A percentile compares a stretch with the other conserved stretches of the same genome.
Evolutionary conservation across 2,797 vertebrate genomes (phyloP).

Genomic region (Tamandua tetradactyla): DNA sequence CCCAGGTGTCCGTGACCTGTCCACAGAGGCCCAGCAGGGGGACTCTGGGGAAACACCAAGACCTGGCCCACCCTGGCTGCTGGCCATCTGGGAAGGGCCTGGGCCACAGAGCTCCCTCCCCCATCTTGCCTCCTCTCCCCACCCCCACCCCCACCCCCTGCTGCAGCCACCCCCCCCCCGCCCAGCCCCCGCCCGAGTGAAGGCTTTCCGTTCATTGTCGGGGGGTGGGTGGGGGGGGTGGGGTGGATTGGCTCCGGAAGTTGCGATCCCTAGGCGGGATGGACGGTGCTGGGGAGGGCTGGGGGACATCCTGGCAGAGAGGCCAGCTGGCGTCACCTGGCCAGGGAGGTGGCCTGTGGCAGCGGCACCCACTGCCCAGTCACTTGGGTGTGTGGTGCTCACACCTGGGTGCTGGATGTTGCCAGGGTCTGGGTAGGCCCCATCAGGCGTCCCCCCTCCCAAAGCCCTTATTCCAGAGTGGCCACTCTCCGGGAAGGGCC

Average conservation of each 20-base stretch:
- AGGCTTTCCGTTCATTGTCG: conserved; percentile 67
- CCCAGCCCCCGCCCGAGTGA: too few relatives aligned
- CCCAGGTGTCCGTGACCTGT: neutral
- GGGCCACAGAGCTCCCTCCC: too few relatives aligned
- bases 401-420: too few relatives aligned
- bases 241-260: conserved; percentile 58
- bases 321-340: neutral
- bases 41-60: neutral
- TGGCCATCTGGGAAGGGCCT: accelerated
- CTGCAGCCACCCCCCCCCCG: too few relatives aligned
- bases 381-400: neutral
- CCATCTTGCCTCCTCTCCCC: too few relatives aligned
- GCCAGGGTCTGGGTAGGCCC: neutral
- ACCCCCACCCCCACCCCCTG: too few relatives aligned
- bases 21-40: neutral
- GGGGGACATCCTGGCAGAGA: neutral
- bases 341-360: neutral
- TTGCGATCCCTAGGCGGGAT: neutral
- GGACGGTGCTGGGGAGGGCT: neutral
- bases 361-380: accelerated
- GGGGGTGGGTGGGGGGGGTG: too few relatives aligned
- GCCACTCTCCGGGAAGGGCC: neutral
- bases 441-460: neutral
- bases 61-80: neutral
- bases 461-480: neutral